Evolutionary conservation across 2,888 invertebrate species (phyloP).

Genomic region (Patella pellucida): DNA sequence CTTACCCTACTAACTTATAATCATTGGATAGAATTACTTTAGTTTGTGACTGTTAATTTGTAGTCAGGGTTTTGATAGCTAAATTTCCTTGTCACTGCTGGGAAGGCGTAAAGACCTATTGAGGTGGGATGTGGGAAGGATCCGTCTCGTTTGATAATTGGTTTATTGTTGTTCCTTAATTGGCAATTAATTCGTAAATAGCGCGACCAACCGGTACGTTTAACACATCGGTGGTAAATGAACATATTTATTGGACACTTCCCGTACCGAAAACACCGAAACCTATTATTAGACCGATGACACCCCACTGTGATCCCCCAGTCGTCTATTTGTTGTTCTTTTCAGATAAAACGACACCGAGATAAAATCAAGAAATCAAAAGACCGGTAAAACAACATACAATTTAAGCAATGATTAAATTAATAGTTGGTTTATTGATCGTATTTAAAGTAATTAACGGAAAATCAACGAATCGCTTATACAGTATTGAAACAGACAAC

Average conservation of each 20-base stretch:
- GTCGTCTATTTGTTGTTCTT: too few species aligned
- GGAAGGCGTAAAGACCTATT: not conserved
- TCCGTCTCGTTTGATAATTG: conserved; percentile 4
- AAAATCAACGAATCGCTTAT: too few species aligned
- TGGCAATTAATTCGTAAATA: conserved; percentile 10
- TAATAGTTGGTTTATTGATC: too few species aligned
- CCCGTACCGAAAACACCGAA: not conserved
- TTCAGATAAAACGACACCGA: too few species aligned
- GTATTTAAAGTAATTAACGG: too few species aligned
- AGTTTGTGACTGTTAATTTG: conserved; percentile 10
- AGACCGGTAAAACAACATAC: too few species aligned
- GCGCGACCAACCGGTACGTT: not conserved
- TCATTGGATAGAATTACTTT: conserved; percentile 1
- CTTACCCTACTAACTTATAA: not conserved
- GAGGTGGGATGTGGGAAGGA: conserved; percentile 3
- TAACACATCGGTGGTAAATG: conserved; percentile 5
- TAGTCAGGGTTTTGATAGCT: not conserved
- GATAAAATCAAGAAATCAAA: too few species aligned
- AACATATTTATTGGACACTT: not conserved
- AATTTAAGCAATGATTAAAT: too few species aligned
- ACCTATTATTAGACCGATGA: not conserved
- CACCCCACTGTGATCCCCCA: too few species aligned
- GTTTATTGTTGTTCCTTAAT: conserved; percentile 4
- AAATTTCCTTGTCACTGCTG: not conserved
- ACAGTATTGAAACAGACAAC: too few species aligned